Evolutionary conservation across 2,888 invertebrate species (phyloP).

Genomic region (Drosophila pseudotakahashii): DNA sequence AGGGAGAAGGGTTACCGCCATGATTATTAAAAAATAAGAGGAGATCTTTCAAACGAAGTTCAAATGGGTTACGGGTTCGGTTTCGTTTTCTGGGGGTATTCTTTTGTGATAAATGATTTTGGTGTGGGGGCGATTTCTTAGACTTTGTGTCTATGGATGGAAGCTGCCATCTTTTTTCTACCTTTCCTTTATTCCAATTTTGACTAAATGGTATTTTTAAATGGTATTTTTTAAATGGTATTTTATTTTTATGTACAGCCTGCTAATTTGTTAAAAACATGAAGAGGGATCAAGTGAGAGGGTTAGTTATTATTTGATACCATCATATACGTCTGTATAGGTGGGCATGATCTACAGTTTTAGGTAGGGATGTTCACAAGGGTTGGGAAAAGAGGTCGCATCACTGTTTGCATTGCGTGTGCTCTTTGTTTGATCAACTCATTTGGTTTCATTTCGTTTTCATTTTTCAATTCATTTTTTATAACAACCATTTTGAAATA

Average conservation of each 20-base stretch:
- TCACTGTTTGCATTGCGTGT: slow-evolving; percentile 26
- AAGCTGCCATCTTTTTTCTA: slow-evolving; percentile 29
- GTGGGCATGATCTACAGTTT: slow-evolving; percentile 17
- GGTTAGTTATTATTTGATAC: slow-evolving; percentile 63
- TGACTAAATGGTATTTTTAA: too few relatives aligned
- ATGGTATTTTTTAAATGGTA: neutral
- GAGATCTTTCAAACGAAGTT: slow-evolving; percentile 2
- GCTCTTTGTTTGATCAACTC: slow-evolving; percentile 36
- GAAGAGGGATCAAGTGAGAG: slow-evolving; percentile 38
- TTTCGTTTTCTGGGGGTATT: slow-evolving; percentile 29
- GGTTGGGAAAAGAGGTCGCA: slow-evolving; percentile 20
- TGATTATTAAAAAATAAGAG: slow-evolving; percentile 14
- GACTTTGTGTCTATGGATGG: slow-evolving; percentile 51
- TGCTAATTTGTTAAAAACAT: slow-evolving; percentile 34
- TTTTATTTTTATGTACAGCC: slow-evolving; percentile 22
- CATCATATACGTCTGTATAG: slow-evolving; percentile 25
- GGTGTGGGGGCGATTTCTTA: slow-evolving; percentile 42
- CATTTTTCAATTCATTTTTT: slow-evolving; percentile 62
- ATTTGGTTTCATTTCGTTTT: slow-evolving; percentile 51
- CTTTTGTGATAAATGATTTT: slow-evolving; percentile 59
- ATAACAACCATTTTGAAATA: slow-evolving; percentile 64
- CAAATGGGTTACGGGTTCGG: slow-evolving; percentile 24
- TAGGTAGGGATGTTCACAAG: slow-evolving; percentile 45
- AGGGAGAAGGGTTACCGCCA: slow-evolving; percentile 32
- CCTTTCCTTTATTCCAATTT: neutral